A percentile compares a stretch with the other conserved stretches of the same genome.
These are phyloP conservation scores for Antrozous pallidus DNA, from an alignment of 2,797 vertebrate species.

Conservation along the genomic window DNA sequence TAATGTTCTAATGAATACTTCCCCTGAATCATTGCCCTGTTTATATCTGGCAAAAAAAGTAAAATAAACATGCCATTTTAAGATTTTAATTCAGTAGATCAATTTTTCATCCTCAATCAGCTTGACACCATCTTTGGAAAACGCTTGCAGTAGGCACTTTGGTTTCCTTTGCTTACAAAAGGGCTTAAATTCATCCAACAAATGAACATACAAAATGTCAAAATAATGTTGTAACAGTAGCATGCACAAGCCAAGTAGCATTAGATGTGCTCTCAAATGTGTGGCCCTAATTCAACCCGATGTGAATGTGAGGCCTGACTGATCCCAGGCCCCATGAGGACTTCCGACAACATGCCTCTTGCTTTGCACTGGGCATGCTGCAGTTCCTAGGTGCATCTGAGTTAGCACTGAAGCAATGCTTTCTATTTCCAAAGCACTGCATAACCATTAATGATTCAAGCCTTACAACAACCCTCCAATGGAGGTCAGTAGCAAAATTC, in stretches of 20 bases:
- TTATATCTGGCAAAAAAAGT: conserved; percentile 5
- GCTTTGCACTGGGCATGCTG: not conserved
- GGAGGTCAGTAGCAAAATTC: conserved; percentile 59
- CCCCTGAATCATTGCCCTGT: not conserved
- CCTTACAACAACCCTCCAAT: conserved; percentile 40
- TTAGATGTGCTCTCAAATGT: conserved; percentile 29
- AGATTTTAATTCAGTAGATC: conserved; percentile 38
- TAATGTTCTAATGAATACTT: not conserved
- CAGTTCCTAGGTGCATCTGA: not conserved
- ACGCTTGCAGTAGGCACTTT: conserved; percentile 51
- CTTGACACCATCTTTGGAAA: conserved; percentile 54
- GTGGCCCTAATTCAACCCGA: conserved; percentile 40
- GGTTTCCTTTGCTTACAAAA: conserved; percentile 53
- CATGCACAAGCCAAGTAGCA: conserved; percentile 16
- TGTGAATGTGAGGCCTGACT: conserved; percentile 16
- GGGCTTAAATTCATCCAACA: conserved; percentile 38
- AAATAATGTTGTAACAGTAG: conserved; percentile 46
- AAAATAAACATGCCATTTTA: conserved; percentile 26
- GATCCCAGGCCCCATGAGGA: not conserved
- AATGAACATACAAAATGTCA: conserved; percentile 61
- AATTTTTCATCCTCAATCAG: conserved; percentile 36
- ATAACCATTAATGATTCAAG: conserved; percentile 65
- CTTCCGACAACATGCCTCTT: conserved; percentile 30
- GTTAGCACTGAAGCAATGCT: conserved; percentile 12
- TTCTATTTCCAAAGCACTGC: conserved; percentile 54